Evolutionary conservation across 2,888 invertebrate genomes (phyloP), one percentile per base, ranked within the genome.

Genomic region (Cynaeus angustus): DNA sequence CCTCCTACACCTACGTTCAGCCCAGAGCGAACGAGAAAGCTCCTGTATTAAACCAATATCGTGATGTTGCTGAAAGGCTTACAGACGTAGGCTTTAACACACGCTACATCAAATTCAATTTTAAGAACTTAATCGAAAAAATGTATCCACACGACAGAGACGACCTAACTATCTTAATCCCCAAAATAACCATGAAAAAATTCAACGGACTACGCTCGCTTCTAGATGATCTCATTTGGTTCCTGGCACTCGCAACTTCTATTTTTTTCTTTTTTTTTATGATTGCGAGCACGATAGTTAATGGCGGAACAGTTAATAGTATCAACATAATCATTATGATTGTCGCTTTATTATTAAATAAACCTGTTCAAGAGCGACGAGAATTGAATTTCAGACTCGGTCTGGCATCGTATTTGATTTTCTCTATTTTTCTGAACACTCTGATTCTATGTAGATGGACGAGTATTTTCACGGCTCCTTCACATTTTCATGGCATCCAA

Each of bases 101-200:
- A 9, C 59, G 76, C 9, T 71, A 74, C 14, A 41, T 76, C 13
- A 71, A 72, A 10, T 45, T 26, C 9, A 68, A 69, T 53, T 74
- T 75, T 28, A 48, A 70, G 21, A 71, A 74, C 56, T 30, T 72
- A 5, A 70, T 76, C 13, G 76, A 76, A 46, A 67, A 59, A 16
- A 70, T 68, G 3, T 76, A 76, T 50, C 76, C 76, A 0, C 74
- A 75, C 59, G 76, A 72, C 52, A 58, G 68, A 7, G 76, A 76
- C 33, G 74, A 74, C 46, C 59, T 76, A 10, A 46, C 65, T 4
- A 66, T 68, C 41, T 52, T 76, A 38, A 73, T 75, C 7, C 76
- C 76, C 1, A 33, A 45, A 10, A 45, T 66, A 7, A 6, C 13
- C 9, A 50, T 38, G 8, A 13, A 26, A 21, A 53, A 41, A n/a